A percentile compares a stretch with the other conserved stretches of the same genome.
Evolutionary conservation across 2,797 vertebrate genomes (phyloP).

Genomic region (Phoebastria nigripes): DNA sequence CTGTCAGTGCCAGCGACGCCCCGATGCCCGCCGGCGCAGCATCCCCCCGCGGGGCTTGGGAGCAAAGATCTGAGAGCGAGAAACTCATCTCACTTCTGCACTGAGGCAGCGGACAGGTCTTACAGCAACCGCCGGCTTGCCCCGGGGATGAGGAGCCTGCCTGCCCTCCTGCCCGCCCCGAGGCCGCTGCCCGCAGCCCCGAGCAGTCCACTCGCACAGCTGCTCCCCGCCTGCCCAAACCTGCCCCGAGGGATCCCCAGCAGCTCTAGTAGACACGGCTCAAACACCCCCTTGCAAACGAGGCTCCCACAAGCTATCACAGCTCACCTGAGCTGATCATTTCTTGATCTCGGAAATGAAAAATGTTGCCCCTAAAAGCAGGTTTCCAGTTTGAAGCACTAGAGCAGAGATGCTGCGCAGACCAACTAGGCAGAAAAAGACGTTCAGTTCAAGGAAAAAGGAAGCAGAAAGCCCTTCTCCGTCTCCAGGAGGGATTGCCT

Average conservation of each 20-base stretch:
- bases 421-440: no score
- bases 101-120: background rate
- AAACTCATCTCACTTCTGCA: rapidly evolving
- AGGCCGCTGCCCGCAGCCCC: background rate
- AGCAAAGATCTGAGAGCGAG: background rate
- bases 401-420: background rate
- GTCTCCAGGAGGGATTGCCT: background rate
- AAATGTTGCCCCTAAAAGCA: background rate
- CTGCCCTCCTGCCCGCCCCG: no score
- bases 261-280: background rate
- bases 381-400: background rate
- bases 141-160: rapidly evolving
- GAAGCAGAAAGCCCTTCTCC: background rate
- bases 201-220: rapidly evolving
- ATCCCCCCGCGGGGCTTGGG: background rate
- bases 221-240: background rate
- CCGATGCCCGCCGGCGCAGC: rapidly evolving
- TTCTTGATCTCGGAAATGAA: background rate
- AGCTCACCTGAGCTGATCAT: background rate
- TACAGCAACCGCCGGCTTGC: background rate
- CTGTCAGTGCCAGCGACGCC: rapidly evolving
- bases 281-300: background rate
- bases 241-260: background rate
- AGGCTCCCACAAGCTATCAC: background rate
- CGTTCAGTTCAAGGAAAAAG: background rate